Base-by-base conservation (phyloP, 2,797 vertebrate genomes). In the Aratinga solstitialis region DNA sequence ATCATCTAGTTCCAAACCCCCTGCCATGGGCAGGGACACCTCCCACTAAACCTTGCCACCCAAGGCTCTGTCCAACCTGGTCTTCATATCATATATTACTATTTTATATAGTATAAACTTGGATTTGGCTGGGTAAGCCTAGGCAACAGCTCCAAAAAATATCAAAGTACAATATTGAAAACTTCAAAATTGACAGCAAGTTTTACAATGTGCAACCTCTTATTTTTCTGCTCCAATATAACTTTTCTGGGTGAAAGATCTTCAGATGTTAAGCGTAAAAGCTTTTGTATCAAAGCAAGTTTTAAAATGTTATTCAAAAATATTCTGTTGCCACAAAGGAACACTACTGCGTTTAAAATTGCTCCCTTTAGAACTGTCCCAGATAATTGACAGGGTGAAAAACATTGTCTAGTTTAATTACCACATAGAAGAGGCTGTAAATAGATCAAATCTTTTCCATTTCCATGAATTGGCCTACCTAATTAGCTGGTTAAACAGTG, bases 321-420 rank as follows among this genome's bases (percentile, higher is more conserved):
- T 16, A 29, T 58, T 91, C 42, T 75, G 16, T 63, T 84, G 16
- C 13, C 16, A 24, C 38, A 62, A 63, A 72, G 19, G 34, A 63
- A 59, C 22, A 16, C 34, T 23, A 4, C 17, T 50, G 5, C 23
- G n/a, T 88, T 84, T 34, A 59, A 50, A 86, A 66, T 40, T 36
- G 3, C 1, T 89, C 62, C 79, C 14, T 87, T 85, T 88, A 47
- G 34, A 81, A 32, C 27, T 36, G 18, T 30, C 27, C 20, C 50
- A 89, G 72, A 32, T 66, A 77, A 84, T 0, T 73, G 45, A 18
- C 26, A 76, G 11, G 22, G 29, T 43, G 50, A 82, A 84, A 18
- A 81, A 34, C 8, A n/a, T 51, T 66, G 20, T 74, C 87, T 77
- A 56, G 13, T 71, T 77, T 80, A 83, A 86, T 87, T 81, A 66